These are phyloP conservation scores for Perithous albicinctus DNA, from an alignment of 2,888 invertebrate genomes.

Conservation along the genomic window DNA sequence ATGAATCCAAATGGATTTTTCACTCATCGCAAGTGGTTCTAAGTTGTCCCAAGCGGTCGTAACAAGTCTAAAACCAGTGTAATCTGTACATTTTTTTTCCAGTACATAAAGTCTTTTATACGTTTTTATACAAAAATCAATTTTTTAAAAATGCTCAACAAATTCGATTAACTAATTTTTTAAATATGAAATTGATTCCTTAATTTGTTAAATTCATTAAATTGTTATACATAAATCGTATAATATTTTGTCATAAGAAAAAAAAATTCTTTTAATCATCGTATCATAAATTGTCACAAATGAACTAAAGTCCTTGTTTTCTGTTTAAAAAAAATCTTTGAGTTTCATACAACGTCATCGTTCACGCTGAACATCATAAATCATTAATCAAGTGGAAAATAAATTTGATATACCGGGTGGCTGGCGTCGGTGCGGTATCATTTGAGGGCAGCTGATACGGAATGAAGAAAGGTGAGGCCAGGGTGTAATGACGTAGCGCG, in stretches of 20 bases:
- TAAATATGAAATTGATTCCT: too few species aligned
- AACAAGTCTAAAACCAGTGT: not conserved
- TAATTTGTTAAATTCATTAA: too few species aligned
- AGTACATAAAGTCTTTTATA: not conserved
- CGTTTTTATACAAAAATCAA: too few species aligned
- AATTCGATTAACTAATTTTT: too few species aligned
- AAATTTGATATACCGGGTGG: not conserved
- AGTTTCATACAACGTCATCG: not conserved
- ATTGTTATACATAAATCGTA: too few species aligned
- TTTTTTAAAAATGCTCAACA: too few species aligned
- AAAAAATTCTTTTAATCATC: too few species aligned
- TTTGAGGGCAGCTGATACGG: slow-evolving; percentile 1
- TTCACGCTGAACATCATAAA: not conserved
- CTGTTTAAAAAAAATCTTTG: slow-evolving; percentile 2
- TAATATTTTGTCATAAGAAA: too few species aligned
- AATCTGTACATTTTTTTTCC: not conserved
- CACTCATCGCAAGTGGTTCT: not conserved
- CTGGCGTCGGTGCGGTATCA: not conserved
- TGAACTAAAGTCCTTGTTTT: not conserved
- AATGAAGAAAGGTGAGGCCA: slow-evolving; percentile 44
- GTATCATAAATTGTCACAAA: not conserved
- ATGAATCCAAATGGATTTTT: not conserved
- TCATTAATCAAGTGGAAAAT: slow-evolving; percentile 6
- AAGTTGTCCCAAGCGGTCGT: not conserved
- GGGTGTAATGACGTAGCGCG: slow-evolving; percentile 59